Percentiles rank a stretch among this genome's conserved stretches.
Conservation (phyloP, 2,797 vertebrate species). For the Phoxinus dragarum region DNA sequence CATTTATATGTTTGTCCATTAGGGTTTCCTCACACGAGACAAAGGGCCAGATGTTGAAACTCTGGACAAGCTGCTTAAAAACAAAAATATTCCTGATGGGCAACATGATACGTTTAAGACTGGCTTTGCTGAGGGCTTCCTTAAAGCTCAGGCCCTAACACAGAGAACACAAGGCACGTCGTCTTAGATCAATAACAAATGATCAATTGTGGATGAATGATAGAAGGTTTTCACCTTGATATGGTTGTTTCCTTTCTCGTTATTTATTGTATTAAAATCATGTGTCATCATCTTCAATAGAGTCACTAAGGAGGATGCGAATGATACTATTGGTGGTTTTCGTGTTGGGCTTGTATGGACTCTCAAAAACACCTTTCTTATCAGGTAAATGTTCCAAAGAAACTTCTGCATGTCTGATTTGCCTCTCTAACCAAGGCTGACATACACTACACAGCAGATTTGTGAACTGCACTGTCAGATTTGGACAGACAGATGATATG, state of each 20-base stretch:
- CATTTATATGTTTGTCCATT: slow-evolving; percentile 7
- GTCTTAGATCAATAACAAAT: neutral
- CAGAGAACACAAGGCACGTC: slow-evolving; percentile 89
- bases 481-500: neutral
- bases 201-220: neutral
- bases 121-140: slow-evolving; percentile 95
- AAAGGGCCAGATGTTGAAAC: slow-evolving; percentile 86
- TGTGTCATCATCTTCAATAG: slow-evolving; percentile 70
- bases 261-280: neutral
- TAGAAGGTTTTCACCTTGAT: neutral
- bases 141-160: slow-evolving; percentile 92
- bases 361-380: slow-evolving; percentile 93
- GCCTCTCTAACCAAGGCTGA: neutral
- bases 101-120: slow-evolving; percentile 96
- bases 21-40: slow-evolving; percentile 91
- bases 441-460: too few relatives aligned
- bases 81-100: slow-evolving; percentile 88
- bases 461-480: too few relatives aligned
- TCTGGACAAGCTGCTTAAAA: slow-evolving; percentile 90
- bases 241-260: neutral
- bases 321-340: slow-evolving; percentile 89
- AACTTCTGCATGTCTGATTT: slow-evolving; percentile 5
- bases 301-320: slow-evolving; percentile 90
- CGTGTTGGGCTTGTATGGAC: slow-evolving; percentile 88
- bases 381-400: slow-evolving; percentile 86